Conservation (phyloP, 2,888 invertebrate species). For the Calameuta filiformis region DNA sequence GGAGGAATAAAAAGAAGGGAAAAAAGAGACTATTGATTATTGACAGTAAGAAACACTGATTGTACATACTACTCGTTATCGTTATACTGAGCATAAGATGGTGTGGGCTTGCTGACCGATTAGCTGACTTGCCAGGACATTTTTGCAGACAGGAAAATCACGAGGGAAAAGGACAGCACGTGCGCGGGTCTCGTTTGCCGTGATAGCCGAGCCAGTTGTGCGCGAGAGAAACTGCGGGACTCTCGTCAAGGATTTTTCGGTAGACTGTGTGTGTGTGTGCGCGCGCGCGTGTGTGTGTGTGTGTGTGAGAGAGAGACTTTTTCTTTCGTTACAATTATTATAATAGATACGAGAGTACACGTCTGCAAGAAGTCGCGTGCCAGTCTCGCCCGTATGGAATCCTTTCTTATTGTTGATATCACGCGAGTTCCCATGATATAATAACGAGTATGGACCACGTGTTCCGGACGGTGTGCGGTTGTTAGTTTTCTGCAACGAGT, state of each 20-base stretch:
- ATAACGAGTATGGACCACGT: neutral
- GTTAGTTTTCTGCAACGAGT: neutral
- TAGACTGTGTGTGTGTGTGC: neutral
- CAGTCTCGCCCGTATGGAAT: neutral
- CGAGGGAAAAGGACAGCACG: neutral
- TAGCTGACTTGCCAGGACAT: neutral
- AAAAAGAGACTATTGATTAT: constrained; percentile 8
- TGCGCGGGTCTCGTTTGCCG: neutral
- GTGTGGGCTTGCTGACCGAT: neutral
- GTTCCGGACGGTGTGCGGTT: neutral
- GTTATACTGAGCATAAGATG: neutral
- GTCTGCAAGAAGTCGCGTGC: neutral
- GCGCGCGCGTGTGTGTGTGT: neutral
- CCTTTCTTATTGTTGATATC: neutral
- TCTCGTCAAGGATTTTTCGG: neutral
- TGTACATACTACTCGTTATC: neutral
- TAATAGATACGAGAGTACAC: neutral
- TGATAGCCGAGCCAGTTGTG: neutral
- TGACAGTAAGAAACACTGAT: neutral
- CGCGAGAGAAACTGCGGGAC: neutral
- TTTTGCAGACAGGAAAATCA: neutral
- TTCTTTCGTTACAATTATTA: neutral
- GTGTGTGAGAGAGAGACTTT: neutral
- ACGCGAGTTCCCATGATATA: neutral
- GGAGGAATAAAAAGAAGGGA: neutral